Percentiles rank a stretch among this genome's conserved stretches.
Evolutionary conservation across 2,888 invertebrate genomes (phyloP).

Genomic region (Dynastes hyllus): DNA sequence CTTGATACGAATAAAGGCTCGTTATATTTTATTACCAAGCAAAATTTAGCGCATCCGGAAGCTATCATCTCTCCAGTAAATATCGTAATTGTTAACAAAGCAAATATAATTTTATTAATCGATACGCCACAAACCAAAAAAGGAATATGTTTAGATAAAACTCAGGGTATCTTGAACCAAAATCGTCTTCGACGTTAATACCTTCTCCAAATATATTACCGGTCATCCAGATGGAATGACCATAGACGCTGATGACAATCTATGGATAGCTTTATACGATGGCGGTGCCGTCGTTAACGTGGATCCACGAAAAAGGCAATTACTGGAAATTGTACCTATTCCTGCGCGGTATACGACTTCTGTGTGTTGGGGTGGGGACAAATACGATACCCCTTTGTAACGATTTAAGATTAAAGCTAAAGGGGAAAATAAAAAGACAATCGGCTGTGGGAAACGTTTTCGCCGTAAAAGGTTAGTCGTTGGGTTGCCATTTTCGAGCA

Average conservation of each 20-base stretch:
- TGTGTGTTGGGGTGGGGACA: constrained; percentile 77
- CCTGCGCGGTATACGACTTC: constrained; percentile 77
- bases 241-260: constrained; percentile 83
- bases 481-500: constrained; percentile 64
- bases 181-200: constrained; percentile 61
- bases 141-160: constrained; percentile 81
- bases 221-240: constrained; percentile 78
- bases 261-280: constrained; percentile 83
- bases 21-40: constrained; percentile 74
- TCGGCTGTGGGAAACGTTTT: constrained; percentile 71
- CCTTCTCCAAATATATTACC: constrained; percentile 49
- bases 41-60: constrained; percentile 63
- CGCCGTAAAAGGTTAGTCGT: constrained; percentile 64
- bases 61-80: constrained; percentile 71
- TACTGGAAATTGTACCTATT: constrained; percentile 72
- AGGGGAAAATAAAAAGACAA: constrained; percentile 63
- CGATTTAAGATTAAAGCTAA: constrained; percentile 71
- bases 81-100: constrained; percentile 83
- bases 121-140: constrained; percentile 80
- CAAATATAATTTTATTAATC: constrained; percentile 85
- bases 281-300: constrained; percentile 78
- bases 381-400: constrained; percentile 77
- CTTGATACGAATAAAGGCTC: constrained; percentile 74
- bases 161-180: constrained; percentile 71
- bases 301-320: constrained; percentile 70